Base-by-base conservation (phyloP, 2,797 vertebrate species). In the Sardinella longiceps region DNA sequence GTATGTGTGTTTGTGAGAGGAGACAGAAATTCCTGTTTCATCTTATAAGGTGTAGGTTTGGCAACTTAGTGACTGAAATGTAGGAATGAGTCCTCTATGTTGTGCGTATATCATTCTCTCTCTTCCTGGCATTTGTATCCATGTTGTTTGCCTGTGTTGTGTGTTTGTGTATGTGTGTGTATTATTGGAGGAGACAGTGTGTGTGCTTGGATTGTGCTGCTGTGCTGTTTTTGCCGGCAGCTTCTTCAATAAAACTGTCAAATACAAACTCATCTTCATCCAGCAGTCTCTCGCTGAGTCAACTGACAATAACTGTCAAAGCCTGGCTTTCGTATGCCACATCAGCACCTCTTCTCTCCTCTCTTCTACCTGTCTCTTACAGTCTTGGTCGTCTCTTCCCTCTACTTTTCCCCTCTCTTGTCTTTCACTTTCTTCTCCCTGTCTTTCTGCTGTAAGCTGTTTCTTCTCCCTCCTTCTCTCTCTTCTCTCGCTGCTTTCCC, bases 201-300 rank as follows among this genome's bases (percentile, higher is more conserved):
- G 51, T 87, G 85, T 70, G 46, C 43, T 66, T 45, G 37, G 87
- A 66, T 58, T 58, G 87, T 84, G 85, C 88, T 82, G 83, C 84
- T 83, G 74, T 83, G 85, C 89, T 86, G 86, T 84, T 84, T 83
- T 85, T 82, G 87, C 90, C 88, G 86, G 86, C 81, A 82, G 50
- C 86, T 90, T 90, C 87, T 87, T 84, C 88, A 90, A 87, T 89
- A 90, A 90, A 90, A 63, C 90, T 92, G 89, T 94, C 93, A 92
- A 88, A 88, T 53, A 48, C 89, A 84, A 88, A 86, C 88, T 86
- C 85, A 70, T 93, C 91, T 91, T 90, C 88, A 88, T 92, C 93
- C 82, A 63, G 86, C 88, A 7, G 86, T 84, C 90, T 86, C 87
- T 92, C 86, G 85, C 88, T 92, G 92, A 90, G 87, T 92, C 90